phyloP scores from a whole-genome alignment of 2,113 vertebrate species.

The Poeciliopsis prolifica region DNA sequence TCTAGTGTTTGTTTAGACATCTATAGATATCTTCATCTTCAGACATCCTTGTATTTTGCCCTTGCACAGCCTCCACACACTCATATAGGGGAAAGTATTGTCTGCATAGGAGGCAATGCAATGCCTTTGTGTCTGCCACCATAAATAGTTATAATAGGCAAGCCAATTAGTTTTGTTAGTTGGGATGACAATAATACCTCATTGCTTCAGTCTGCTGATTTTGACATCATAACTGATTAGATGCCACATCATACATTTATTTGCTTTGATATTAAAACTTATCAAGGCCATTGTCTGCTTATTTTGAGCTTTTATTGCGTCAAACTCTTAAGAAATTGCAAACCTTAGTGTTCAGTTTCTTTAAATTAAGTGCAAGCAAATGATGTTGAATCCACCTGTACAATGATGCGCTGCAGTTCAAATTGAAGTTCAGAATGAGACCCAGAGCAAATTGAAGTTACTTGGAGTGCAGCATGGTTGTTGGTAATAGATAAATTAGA shows the following conservation, averaged over 20 bases:
- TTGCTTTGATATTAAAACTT: background rate
- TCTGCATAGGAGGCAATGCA: background rate
- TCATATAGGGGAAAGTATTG: background rate
- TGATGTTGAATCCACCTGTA: too few relatives aligned
- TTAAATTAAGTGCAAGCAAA: background rate
- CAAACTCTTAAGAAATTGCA: background rate
- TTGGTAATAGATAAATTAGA: background rate
- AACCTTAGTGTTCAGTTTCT: background rate
- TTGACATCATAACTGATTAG: background rate
- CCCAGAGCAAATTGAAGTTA: background rate
- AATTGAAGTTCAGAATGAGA: background rate
- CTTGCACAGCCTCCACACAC: background rate
- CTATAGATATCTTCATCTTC: background rate
- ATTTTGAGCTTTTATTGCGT: background rate
- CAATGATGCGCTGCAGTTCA: background rate
- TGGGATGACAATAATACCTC: background rate
- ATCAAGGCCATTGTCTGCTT: background rate
- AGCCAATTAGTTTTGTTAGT: background rate
- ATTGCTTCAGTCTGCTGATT: background rate
- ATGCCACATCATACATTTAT: background rate
- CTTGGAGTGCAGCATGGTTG: background rate
- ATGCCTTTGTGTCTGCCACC: background rate
- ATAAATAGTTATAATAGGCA: background rate
- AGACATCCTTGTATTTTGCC: background rate
- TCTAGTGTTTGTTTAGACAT: background rate